phyloP scores from a whole-genome alignment of 2,888 invertebrate genomes.

The Liodrosophila aerea region DNA sequence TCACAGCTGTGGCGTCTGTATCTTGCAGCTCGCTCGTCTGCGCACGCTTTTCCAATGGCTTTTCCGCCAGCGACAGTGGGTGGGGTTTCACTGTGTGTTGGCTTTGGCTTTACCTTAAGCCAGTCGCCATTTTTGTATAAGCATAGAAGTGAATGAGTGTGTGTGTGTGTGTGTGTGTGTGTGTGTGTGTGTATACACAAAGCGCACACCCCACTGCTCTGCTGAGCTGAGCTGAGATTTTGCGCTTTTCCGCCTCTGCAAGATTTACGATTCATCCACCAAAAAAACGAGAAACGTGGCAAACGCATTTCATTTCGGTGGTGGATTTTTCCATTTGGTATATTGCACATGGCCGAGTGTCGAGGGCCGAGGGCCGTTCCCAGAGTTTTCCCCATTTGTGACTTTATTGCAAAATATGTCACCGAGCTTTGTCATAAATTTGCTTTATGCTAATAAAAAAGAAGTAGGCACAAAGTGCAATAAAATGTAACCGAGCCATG shows the following conservation, averaged over 20 bases:
- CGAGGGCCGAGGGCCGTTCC: slow-evolving; percentile 10
- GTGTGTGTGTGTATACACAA: slow-evolving; percentile 1
- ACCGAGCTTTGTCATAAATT: slow-evolving; percentile 36
- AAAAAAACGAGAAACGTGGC: slow-evolving; percentile 23
- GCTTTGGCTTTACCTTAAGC: slow-evolving; percentile 31
- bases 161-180: slow-evolving; percentile 11
- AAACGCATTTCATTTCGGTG: slow-evolving; percentile 30
- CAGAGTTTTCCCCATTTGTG: neutral
- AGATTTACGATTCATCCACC: slow-evolving; percentile 74
- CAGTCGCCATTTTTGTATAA: slow-evolving; percentile 64
- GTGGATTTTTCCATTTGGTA: slow-evolving; percentile 43
- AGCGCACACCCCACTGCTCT: neutral
- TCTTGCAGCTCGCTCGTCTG: slow-evolving; percentile 41
- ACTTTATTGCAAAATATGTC: slow-evolving; percentile 9
- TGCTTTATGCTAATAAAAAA: slow-evolving; percentile 42
- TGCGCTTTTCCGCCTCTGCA: slow-evolving; percentile 62
- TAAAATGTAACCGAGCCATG: slow-evolving; percentile 43
- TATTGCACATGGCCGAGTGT: slow-evolving; percentile 15
- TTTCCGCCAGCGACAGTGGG: slow-evolving; percentile 42
- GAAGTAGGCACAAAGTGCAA: slow-evolving; percentile 52
- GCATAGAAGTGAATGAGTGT: slow-evolving; percentile 20
- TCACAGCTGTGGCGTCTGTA: slow-evolving; percentile 26
- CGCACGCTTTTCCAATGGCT: slow-evolving; percentile 57
- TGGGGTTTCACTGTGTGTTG: slow-evolving; percentile 63
- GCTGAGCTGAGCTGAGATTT: slow-evolving; percentile 55